Evolutionary conservation across 2,888 invertebrate genomes (phyloP).

Genomic region (Neria commutata): DNA sequence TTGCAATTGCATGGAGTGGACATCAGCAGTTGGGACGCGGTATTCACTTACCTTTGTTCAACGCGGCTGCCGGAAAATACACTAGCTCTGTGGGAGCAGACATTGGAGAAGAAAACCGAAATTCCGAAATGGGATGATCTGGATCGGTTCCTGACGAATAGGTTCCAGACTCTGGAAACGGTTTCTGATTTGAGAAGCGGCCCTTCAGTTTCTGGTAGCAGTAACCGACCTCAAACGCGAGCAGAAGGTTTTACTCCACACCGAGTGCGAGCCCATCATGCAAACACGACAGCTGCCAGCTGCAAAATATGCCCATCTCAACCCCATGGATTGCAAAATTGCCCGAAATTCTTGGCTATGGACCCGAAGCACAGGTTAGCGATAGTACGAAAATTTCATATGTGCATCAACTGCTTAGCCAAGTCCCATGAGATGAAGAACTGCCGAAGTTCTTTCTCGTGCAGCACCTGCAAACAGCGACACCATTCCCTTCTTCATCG

Average conservation of each 20-base stretch:
- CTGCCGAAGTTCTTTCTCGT: too few species aligned
- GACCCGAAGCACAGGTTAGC: not conserved
- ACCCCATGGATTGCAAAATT: constrained; percentile 21
- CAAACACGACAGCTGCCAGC: not conserved
- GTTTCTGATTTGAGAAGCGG: constrained; percentile 4
- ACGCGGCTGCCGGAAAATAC: constrained; percentile 13
- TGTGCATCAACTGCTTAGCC: constrained; percentile 3
- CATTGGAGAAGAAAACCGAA: constrained; percentile 1
- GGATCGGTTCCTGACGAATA: constrained; percentile 15
- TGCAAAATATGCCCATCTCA: constrained; percentile 20
- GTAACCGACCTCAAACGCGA: not conserved
- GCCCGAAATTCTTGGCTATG: constrained; percentile 16
- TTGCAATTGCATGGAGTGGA: not conserved
- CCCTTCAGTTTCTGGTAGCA: too few species aligned
- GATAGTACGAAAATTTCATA: not conserved
- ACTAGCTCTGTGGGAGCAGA: constrained; percentile 19
- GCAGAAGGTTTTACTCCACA: not conserved
- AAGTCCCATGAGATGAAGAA: constrained; percentile 5
- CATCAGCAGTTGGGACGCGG: constrained; percentile 14
- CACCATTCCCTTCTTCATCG: constrained; percentile 16
- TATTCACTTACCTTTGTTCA: constrained; percentile 20
- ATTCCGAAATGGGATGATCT: constrained; percentile 19
- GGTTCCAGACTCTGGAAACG: constrained; percentile 8
- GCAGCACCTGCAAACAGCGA: constrained; percentile 5
- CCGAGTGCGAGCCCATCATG: too few species aligned